Base-by-base conservation (phyloP, 2,888 invertebrate genomes). In the Laothoe populi region DNA sequence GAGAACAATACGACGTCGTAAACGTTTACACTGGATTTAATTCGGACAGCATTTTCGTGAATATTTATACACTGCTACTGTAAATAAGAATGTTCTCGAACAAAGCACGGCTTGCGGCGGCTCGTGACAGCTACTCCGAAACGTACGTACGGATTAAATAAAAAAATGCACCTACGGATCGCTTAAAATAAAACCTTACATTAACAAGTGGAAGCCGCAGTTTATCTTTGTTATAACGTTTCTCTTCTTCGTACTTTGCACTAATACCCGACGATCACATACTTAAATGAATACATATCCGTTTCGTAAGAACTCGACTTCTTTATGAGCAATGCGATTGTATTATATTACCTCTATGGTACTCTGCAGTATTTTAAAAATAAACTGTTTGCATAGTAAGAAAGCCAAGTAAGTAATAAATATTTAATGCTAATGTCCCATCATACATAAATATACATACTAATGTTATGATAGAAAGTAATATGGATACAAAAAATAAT, bases 11-110 rank as follows among this genome's bases (percentile, higher is more conserved):
- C 74, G 71, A 75, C 75, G 71, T 77, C 75, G 78, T 80, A 79
- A 83, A 80, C 74, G 76, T 72, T 71, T 72, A 78, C 73, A 70
- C 74, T 73, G 80, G 77, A 75, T 84, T 86, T 84, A 83, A 87
- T 85, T 85, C 78, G 73, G 77, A 80, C 78, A 76, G 74, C 70
- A 74, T 75, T 79, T 80, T 81, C 83, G 83, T 86, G 86, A 83
- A 87, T 85, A 83, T 87, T 82, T 83, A 84, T 74, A 70, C n/a
- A 71, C 69, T 64, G 66, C 70, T 70, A 67, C 70, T 38, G 70
- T 70, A 73, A 71, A 76, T 73, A 75, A 83, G 73, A 72, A 77
- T 72, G 66, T 1, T 13, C 38, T 10, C 13, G 38, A 71, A 82
- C 78, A 77, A 79, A 71, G 75, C 71, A 73, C 69, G 70, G 71